Conservation (phyloP, 2,113 vertebrate genomes). For the Stomatorhinus ivindoensis region DNA sequence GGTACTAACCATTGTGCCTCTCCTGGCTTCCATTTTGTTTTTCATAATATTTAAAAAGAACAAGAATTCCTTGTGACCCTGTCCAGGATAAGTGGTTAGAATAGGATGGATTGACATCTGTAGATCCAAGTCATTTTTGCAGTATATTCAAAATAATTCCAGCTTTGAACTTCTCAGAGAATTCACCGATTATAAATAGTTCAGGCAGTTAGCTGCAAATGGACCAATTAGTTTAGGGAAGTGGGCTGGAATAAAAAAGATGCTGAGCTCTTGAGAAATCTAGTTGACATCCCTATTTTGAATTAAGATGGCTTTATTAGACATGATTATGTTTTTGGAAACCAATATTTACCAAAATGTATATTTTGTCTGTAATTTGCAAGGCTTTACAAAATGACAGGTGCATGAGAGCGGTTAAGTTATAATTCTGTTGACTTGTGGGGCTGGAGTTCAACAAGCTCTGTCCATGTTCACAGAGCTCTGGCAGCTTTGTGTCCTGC, state of each 20-base stretch:
- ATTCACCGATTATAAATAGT: not conserved
- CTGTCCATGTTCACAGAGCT: not conserved
- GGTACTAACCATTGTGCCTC: no score
- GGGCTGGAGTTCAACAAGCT: not conserved
- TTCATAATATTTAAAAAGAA: not conserved
- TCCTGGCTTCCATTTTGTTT: no score
- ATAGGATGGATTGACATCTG: not conserved
- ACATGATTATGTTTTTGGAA: not conserved
- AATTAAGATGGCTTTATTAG: not conserved
- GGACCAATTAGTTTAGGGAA: not conserved
- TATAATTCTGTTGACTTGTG: not conserved
- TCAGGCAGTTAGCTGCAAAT: not conserved
- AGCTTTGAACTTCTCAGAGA: not conserved
- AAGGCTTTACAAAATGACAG: not conserved
- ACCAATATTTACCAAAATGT: not conserved
- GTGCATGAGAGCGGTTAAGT: not conserved
- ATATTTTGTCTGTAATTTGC: not conserved
- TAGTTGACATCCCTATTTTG: not conserved
- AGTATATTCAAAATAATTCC: not conserved
- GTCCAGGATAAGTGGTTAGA: not conserved
- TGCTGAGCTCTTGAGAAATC: not conserved
- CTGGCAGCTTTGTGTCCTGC: not conserved
- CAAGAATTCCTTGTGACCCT: not conserved
- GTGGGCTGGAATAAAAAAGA: not conserved
- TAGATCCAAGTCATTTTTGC: not conserved